These are phyloP conservation scores for Salvelinus namaycush DNA, from an alignment of 2,113 vertebrate species.

Conservation along the genomic window DNA sequence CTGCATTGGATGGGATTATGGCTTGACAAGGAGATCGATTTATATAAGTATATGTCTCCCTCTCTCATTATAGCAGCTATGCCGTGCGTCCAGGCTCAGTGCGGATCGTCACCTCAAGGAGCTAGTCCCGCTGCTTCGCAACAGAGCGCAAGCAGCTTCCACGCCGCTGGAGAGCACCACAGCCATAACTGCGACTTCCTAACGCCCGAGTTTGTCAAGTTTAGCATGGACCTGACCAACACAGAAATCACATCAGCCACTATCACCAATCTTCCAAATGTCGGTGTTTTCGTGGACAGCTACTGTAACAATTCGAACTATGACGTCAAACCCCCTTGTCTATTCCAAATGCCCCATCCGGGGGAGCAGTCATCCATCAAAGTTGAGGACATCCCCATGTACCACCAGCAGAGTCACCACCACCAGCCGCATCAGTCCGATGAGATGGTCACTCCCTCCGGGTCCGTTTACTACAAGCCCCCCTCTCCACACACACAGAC, in stretches of 20 bases:
- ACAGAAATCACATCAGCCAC: slow-evolving; percentile 84
- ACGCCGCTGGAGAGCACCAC: slow-evolving; percentile 87
- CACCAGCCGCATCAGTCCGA: slow-evolving; percentile 82
- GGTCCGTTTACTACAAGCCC: slow-evolving; percentile 91
- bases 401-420: slow-evolving; percentile 79
- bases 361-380: slow-evolving; percentile 91
- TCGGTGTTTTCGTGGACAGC: slow-evolving; percentile 88
- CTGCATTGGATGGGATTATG: neutral
- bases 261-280: slow-evolving; percentile 86
- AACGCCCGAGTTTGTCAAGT: slow-evolving; percentile 98
- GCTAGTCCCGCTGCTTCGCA: slow-evolving; percentile 95
- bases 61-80: slow-evolving; percentile 80
- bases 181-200: slow-evolving; percentile 96
- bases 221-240: slow-evolving; percentile 99
- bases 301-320: slow-evolving; percentile 79
- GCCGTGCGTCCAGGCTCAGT: slow-evolving; percentile 98
- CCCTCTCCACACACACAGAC: slow-evolving; percentile 83
- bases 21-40: neutral
- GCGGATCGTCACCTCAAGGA: slow-evolving; percentile 95
- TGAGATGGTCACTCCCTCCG: slow-evolving; percentile 84
- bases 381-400: slow-evolving; percentile 89
- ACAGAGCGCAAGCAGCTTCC: slow-evolving; percentile 85
- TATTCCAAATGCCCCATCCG: slow-evolving; percentile 90
- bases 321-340: slow-evolving; percentile 93
- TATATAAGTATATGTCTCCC: neutral